Conservation (phyloP, 2,113 vertebrate genomes). For the Apaloderma vittatum region DNA sequence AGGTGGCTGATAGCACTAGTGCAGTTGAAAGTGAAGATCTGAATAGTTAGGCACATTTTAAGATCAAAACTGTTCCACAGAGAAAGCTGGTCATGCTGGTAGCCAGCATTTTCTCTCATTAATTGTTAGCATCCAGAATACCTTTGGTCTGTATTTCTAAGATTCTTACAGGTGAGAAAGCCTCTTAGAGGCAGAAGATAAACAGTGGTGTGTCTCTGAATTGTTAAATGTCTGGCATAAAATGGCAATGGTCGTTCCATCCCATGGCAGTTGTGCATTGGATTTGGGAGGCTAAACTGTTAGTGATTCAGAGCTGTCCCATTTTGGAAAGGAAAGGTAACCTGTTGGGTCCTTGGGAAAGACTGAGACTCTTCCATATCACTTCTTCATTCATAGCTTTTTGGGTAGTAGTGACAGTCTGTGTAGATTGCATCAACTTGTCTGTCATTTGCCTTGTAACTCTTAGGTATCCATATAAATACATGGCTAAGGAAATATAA, state of each 20-base stretch:
- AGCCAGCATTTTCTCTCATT: neutral
- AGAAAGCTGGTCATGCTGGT: neutral
- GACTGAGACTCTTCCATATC: neutral
- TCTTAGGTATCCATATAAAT: neutral
- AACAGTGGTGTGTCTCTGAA: neutral
- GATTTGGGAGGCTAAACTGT: constrained; percentile 2
- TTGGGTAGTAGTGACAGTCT: neutral
- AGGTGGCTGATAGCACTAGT: neutral
- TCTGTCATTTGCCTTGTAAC: constrained; percentile 7
- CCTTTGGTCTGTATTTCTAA: neutral
- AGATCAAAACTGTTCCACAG: neutral
- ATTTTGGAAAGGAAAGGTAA: neutral
- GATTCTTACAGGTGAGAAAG: neutral
- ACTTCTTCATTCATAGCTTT: neutral
- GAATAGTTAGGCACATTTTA: neutral
- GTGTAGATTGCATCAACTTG: neutral
- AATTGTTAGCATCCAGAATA: neutral
- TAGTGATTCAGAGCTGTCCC: neutral
- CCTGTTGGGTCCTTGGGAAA: neutral
- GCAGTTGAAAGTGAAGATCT: neutral
- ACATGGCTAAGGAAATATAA: neutral
- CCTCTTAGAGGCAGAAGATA: neutral
- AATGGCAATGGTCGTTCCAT: neutral
- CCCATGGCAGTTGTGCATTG: neutral
- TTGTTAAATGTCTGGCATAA: neutral